Base-by-base conservation (phyloP, 2,888 invertebrate genomes). In the Platerodrilus igneus region DNA sequence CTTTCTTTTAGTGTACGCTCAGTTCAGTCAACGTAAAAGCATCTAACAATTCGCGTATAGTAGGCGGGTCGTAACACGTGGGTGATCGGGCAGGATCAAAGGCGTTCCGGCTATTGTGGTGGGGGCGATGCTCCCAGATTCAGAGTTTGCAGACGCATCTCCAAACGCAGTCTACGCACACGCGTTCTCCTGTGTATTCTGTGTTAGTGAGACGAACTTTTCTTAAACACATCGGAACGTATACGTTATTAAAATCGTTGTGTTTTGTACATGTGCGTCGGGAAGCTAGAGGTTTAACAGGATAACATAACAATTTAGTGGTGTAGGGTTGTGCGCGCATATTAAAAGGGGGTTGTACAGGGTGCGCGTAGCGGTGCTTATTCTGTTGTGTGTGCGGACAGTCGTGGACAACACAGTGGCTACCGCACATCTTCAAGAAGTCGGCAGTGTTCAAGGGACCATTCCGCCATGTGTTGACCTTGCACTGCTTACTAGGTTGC, bases 221-320 rank as follows among this genome's bases (percentile, higher is more conserved):
- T 39, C 17, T 30, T 26, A 27, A 17, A n/a, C n/a, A n/a, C n/a
- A n/a, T n/a, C n/a, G n/a, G n/a, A n/a, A n/a, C n/a, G n/a, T n/a
- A n/a, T n/a, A n/a, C n/a, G n/a, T n/a, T n/a, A n/a, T n/a, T n/a
- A n/a, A n/a, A n/a, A n/a, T n/a, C n/a, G n/a, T n/a, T n/a, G n/a
- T n/a, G n/a, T n/a, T n/a, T n/a, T n/a, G n/a, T n/a, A n/a, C n/a
- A n/a, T n/a, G n/a, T n/a, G n/a, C n/a, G n/a, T n/a, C n/a, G n/a
- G n/a, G n/a, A n/a, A n/a, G n/a, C n/a, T n/a, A n/a, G n/a, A n/a
- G n/a, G n/a, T n/a, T n/a, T n/a, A n/a, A n/a, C n/a, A n/a, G n/a
- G n/a, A n/a, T n/a, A n/a, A n/a, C n/a, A n/a, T n/a, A 63, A 64
- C 65, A 64, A 64, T n/a, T n/a, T 64, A 63, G 62, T 59, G 62